phyloP scores from a whole-genome alignment of 2,888 invertebrate species.

The Fabriciana adippe region DNA sequence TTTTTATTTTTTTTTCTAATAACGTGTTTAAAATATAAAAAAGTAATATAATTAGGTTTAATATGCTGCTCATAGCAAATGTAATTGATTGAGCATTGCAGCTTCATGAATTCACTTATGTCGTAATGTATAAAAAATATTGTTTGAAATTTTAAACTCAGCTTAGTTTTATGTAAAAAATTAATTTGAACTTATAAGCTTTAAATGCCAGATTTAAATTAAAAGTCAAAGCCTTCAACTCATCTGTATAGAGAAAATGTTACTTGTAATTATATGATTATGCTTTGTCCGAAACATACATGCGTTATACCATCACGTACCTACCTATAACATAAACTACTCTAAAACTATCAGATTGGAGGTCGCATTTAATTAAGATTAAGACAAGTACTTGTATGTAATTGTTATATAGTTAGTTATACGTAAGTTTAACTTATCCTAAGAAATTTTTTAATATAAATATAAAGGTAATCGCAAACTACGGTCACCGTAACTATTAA shows the following conservation, averaged over 20 bases:
- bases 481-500: constrained; percentile 35
- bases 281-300: constrained; percentile 14
- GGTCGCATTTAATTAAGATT: constrained; percentile 12
- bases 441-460: constrained; percentile 17
- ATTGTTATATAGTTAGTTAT: constrained; percentile 7
- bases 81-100: too few relatives aligned
- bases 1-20: too few relatives aligned
- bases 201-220: constrained; percentile 16
- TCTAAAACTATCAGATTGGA: background rate
- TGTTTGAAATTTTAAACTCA: background rate
- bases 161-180: background rate
- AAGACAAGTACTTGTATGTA: background rate
- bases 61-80: too few relatives aligned
- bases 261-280: constrained; percentile 17
- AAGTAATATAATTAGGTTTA: too few relatives aligned
- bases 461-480: constrained; percentile 25
- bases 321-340: background rate
- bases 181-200: constrained; percentile 3
- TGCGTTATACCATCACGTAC: constrained; percentile 4
- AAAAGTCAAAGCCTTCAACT: constrained; percentile 28
- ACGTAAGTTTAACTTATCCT: constrained; percentile 6
- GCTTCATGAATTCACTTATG: too few relatives aligned
- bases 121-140: too few relatives aligned
- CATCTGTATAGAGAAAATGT: constrained; percentile 22
- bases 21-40: too few relatives aligned